Conservation (phyloP, 2,113 vertebrate genomes). For the Clarias gariepinus region DNA sequence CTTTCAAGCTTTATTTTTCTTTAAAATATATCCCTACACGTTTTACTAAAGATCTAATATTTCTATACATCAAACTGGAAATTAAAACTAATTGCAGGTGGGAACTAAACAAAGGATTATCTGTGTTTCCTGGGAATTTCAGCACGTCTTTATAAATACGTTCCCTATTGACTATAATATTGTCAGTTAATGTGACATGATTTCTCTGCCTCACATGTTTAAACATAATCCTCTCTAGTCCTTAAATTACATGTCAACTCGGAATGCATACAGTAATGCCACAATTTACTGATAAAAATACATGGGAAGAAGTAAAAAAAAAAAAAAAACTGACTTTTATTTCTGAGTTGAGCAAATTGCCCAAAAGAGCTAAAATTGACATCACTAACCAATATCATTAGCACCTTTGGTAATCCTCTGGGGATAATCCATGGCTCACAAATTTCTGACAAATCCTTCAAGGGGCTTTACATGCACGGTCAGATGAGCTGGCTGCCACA, state of each 20-base stretch:
- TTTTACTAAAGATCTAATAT: too few species aligned
- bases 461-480: background rate
- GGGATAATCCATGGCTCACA: conserved; percentile 7
- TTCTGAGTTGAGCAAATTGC: background rate
- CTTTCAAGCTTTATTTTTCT: too few species aligned
- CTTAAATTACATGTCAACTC: background rate
- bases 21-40: too few species aligned
- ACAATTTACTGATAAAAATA: background rate
- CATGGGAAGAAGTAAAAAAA: background rate
- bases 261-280: background rate
- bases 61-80: too few species aligned
- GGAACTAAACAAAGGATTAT: background rate
- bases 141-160: background rate
- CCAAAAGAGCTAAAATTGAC: background rate
- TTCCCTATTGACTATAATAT: background rate
- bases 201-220: background rate
- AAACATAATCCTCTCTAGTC: background rate
- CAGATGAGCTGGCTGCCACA: background rate
- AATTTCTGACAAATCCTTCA: background rate
- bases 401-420: background rate
- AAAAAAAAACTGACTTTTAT: background rate
- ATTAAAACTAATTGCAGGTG: too few species aligned
- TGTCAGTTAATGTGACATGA: background rate
- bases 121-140: background rate
- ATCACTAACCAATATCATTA: background rate